A percentile compares a stretch with the other conserved stretches of the same genome.
Evolutionary conservation across 2,113 vertebrate genomes (phyloP).

Genomic region (Motacilla tschutschensis): DNA sequence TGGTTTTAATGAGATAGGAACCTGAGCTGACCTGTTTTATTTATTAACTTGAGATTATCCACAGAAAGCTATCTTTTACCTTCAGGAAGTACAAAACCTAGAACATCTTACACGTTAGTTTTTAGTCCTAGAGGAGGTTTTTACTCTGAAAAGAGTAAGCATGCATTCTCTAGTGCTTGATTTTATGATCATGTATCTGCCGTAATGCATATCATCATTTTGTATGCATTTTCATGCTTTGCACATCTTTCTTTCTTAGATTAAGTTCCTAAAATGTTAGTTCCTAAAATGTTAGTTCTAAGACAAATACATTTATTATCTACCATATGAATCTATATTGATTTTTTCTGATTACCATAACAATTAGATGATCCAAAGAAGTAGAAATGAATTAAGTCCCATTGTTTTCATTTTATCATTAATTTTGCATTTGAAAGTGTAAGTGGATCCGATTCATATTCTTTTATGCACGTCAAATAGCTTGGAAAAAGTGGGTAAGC

Average conservation of each 20-base stretch:
- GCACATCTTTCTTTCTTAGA: neutral
- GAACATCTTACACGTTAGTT: neutral
- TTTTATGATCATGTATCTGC: neutral
- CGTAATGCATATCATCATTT: neutral
- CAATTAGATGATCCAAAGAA: neutral
- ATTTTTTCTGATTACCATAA: neutral
- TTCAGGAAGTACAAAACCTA: neutral
- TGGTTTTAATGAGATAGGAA: neutral
- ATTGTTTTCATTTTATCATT: neutral
- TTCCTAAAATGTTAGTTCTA: neutral
- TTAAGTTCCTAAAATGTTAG: neutral
- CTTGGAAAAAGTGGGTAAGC: neutral
- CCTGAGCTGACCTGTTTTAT: neutral
- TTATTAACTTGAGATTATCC: neutral
- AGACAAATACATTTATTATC: neutral
- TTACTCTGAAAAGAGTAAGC: neutral
- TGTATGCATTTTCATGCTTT: neutral
- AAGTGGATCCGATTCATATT: neutral
- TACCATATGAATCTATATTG: neutral
- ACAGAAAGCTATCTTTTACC: neutral
- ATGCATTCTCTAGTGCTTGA: neutral
- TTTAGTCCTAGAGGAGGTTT: neutral
- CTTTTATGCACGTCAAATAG: neutral
- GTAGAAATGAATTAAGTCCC: neutral
- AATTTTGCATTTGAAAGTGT: neutral